These are phyloP conservation scores for Phoxinus phoxinus DNA, from an alignment of 2,113 vertebrate species.

Conservation along the genomic window DNA sequence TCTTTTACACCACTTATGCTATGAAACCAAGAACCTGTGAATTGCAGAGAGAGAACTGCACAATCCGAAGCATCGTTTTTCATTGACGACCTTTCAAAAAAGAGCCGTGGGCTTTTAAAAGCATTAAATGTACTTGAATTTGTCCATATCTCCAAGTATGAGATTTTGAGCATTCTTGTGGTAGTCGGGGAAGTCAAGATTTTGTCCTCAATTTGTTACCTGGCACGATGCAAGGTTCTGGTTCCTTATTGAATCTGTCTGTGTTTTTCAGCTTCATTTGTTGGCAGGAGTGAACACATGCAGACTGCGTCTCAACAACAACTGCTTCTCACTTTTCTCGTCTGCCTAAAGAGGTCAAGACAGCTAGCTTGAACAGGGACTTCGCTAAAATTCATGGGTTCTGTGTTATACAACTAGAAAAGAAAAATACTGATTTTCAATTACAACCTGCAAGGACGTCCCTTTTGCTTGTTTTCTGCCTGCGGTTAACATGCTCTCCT, in stretches of 20 bases:
- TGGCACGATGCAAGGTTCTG: not conserved
- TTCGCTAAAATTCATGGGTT: not conserved
- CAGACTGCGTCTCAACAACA: too few relatives aligned
- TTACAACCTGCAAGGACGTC: not conserved
- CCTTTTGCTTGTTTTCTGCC: conserved; percentile 60
- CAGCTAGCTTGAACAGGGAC: not conserved
- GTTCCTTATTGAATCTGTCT: conserved; percentile 19
- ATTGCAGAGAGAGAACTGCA: not conserved
- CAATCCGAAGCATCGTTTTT: not conserved
- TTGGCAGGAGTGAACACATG: not conserved
- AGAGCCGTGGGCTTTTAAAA: not conserved
- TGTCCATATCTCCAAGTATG: not conserved
- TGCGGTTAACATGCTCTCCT: conserved; percentile 42
- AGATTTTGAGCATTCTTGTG: not conserved
- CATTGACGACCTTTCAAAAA: not conserved
- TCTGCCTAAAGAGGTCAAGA: not conserved
- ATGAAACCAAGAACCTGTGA: not conserved
- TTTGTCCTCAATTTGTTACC: not conserved
- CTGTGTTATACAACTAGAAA: not conserved
- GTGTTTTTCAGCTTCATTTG: conserved; percentile 3
- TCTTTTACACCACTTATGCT: not conserved
- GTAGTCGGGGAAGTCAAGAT: not conserved
- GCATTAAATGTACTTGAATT: not conserved
- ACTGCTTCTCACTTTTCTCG: not conserved
- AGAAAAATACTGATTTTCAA: not conserved